These are phyloP conservation scores for Aromia moschata DNA, from an alignment of 2,888 invertebrate species.

Conservation along the genomic window DNA sequence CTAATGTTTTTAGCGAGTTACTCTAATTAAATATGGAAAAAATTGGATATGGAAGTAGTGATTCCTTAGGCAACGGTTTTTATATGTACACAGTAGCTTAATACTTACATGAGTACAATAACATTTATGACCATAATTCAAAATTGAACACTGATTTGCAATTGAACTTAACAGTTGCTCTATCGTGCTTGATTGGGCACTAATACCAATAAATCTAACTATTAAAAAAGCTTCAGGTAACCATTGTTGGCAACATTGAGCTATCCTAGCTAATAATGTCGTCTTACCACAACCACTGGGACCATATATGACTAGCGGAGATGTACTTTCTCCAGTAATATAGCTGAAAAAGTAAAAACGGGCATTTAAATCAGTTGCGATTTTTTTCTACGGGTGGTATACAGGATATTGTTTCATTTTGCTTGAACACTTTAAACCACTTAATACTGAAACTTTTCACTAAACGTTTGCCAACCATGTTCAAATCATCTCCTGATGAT, in stretches of 20 bases:
- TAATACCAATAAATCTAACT: slow-evolving; percentile 72
- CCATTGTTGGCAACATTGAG: slow-evolving; percentile 72
- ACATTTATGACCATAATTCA: slow-evolving; percentile 73
- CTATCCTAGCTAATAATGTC: slow-evolving; percentile 78
- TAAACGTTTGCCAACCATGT: too few species aligned
- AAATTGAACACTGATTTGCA: slow-evolving; percentile 77
- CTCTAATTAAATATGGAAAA: too few species aligned
- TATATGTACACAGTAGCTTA: too few species aligned
- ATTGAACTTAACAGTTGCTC: slow-evolving; percentile 79
- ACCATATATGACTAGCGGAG: slow-evolving; percentile 79
- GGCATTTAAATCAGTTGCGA: not conserved
- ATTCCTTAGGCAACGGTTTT: too few species aligned
- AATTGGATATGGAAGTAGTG: too few species aligned
- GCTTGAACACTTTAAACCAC: too few species aligned
- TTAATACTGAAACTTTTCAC: too few species aligned
- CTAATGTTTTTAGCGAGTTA: too few species aligned
- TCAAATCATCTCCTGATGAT: too few species aligned
- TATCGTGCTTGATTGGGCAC: slow-evolving; percentile 72
- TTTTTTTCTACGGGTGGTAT: too few species aligned
- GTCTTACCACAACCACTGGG: slow-evolving; percentile 87
- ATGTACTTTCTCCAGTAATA: slow-evolving; percentile 68
- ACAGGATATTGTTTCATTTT: too few species aligned
- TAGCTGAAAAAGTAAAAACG: slow-evolving; percentile 65
- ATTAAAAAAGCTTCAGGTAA: slow-evolving; percentile 68
- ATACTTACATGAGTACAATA: slow-evolving; percentile 69